Evolutionary conservation across 2,113 vertebrate species (phyloP), one percentile per base, ranked within the genome.

Genomic region (Chaetodon auriga): DNA sequence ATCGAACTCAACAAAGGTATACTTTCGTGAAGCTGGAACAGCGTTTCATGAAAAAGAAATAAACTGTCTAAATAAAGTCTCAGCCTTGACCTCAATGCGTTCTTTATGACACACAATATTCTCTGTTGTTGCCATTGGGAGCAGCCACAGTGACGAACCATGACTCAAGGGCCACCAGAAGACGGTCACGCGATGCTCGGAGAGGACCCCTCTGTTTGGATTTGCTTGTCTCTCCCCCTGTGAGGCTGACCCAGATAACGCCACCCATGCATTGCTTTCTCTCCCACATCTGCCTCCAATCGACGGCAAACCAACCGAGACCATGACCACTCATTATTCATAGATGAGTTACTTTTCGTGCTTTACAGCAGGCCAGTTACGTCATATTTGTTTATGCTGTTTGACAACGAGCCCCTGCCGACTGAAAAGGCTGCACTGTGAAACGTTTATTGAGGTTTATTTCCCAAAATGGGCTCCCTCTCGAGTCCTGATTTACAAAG

Each of bases 281-380:
- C 86, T 66, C 79, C 63, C 72, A 94, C 93, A 92, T 94, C 93
- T 95, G 95, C 86, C 84, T 94, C 88, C 90, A 93, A 94, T 95
- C 69, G 58, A 66, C 84, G 0, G 65, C 70, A 88, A 92, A 86
- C 85, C 91, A 86, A 80, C 80, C 79, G 89, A 86, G 92, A 90
- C 92, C 93, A 61, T 80, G 86, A 83, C 88, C 89, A 80, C 81
- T 94, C 92, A 92, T 93, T 94, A 93, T 91, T 94, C 85, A 93
- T 23, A 92, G 86, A 90, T 79, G 38, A 86, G 88, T 91, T 76
- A 49, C 84, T 82, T 92, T 9, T 86, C 70, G 36, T 81, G 84
- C 90, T 91, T 76, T 48, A 86, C 91, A 87, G 80, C 77, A 78
- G 82, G 51, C 80, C 69, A 4, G 81, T 84, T 84, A 74, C 89